A percentile compares a stretch with the other conserved stretches of the same genome.
phyloP scores from a whole-genome alignment of 2,888 invertebrate genomes.

The Abscondita cerata region DNA sequence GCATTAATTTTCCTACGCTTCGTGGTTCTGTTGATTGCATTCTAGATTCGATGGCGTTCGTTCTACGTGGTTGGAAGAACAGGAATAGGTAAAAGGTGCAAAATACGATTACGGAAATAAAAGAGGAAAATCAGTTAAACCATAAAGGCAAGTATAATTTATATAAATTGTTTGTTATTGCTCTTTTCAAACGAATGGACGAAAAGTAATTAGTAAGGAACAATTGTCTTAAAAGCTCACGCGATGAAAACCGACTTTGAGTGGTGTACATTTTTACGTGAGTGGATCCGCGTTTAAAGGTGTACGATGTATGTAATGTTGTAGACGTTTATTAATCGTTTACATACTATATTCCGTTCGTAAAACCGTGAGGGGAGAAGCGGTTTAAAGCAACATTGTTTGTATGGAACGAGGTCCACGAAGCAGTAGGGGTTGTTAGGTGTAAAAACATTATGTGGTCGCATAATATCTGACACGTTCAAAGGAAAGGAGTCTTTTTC shows the following conservation, averaged over 20 bases:
- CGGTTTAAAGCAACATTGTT: constrained; percentile 24
- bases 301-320: constrained; percentile 16
- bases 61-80: constrained; percentile 15
- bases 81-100: constrained; percentile 15
- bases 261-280: constrained; percentile 9
- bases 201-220: neutral
- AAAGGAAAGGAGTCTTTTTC: constrained; percentile 23
- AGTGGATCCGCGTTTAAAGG: constrained; percentile 11
- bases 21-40: constrained; percentile 46
- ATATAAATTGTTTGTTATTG: neutral
- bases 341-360: constrained; percentile 17
- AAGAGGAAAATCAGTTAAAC: neutral
- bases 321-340: constrained; percentile 25
- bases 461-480: constrained; percentile 27
- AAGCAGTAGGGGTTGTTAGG: constrained; percentile 29
- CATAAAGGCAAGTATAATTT: neutral
- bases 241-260: constrained; percentile 10
- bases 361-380: neutral
- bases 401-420: constrained; percentile 27
- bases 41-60: constrained; percentile 31
- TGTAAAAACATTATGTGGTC: constrained; percentile 34
- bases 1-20: constrained; percentile 49
- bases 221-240: constrained; percentile 16
- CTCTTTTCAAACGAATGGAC: neutral
- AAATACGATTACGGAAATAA: constrained; percentile 11